A percentile compares a stretch with the other conserved stretches of the same genome.
Evolutionary conservation across 1,140 invertebrate species (phyloP).

Genomic region (Aphidius gifuensis): DNA sequence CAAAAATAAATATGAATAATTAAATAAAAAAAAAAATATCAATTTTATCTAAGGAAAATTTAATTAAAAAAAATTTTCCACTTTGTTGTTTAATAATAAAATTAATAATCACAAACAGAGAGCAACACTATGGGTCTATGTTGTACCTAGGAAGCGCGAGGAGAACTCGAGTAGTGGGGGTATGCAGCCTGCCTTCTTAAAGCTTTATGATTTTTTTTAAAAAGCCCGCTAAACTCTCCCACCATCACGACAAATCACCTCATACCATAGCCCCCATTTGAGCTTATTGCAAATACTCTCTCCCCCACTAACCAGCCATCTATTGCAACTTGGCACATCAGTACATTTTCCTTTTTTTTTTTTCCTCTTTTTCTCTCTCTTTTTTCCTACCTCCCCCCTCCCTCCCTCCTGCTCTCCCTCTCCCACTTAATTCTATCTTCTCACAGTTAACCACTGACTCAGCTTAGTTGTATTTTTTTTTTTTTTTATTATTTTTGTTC

Average conservation of each 20-base stretch:
- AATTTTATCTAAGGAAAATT: background rate
- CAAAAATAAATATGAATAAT: too few species aligned
- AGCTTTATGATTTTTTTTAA: conserved; percentile 55
- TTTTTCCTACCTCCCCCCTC: background rate
- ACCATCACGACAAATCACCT: conserved; percentile 22
- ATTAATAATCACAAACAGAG: background rate
- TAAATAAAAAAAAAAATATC: too few species aligned
- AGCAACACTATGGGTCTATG: conserved; percentile 16
- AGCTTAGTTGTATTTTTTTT: background rate
- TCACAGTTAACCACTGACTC: conserved; percentile 4
- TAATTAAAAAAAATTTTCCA: background rate
- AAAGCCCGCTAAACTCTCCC: conserved; percentile 42
- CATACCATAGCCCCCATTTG: conserved; percentile 13
- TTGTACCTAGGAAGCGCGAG: conserved; percentile 17
- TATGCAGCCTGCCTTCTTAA: conserved; percentile 49
- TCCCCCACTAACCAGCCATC: conserved; percentile 19
- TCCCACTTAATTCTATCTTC: conserved; percentile 5
- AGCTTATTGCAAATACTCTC: conserved; percentile 25
- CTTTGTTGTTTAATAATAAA: background rate
- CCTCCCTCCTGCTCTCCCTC: conserved; percentile 11
- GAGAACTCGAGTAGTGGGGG: conserved; percentile 41
- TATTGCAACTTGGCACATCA: background rate
- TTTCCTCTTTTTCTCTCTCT: conserved; percentile 15
- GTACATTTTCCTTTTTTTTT: background rate
- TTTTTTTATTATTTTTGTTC: conserved; percentile 6